Conservation (phyloP, 2,888 invertebrate species). For the Aleiodes testaceus region DNA sequence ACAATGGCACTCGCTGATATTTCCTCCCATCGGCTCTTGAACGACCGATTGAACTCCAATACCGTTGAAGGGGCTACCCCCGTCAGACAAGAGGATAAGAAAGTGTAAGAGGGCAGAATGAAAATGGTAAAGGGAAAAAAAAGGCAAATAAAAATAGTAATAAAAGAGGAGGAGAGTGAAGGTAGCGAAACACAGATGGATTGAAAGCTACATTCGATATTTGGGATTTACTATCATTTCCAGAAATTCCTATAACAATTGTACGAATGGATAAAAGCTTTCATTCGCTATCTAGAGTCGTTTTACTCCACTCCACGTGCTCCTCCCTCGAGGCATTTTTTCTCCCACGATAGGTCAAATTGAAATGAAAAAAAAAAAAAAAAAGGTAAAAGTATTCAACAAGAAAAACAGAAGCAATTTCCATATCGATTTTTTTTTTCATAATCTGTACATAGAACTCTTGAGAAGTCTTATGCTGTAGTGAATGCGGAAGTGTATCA, state of each 20-base stretch:
- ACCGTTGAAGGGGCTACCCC: conserved; percentile 12
- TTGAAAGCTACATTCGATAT: conserved; percentile 31
- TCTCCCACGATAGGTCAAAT: conserved; percentile 10
- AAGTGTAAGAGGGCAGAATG: conserved; percentile 29
- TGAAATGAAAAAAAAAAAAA: conserved; percentile 14
- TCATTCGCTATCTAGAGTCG: conserved; percentile 17
- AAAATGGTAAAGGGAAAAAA: conserved; percentile 14
- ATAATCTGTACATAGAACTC: conserved; percentile 25
- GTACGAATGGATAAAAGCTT: conserved; percentile 15
- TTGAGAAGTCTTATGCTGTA: conserved; percentile 41
- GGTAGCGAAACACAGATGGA: conserved; percentile 3
- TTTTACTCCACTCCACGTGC: conserved; percentile 24
- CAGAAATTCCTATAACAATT: conserved; percentile 31
- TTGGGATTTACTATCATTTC: conserved; percentile 29
- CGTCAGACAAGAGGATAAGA: conserved; percentile 28
- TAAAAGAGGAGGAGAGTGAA: too few relatives aligned
- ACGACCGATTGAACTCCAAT: conserved; percentile 33
- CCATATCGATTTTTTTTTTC: conserved; percentile 40
- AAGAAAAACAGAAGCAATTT: conserved; percentile 24
- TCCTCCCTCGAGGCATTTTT: conserved; percentile 13
- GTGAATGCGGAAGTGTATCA: conserved; percentile 41
- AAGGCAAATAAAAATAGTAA: conserved; percentile 7
- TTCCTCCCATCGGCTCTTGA: conserved; percentile 25
- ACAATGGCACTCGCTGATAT: conserved; percentile 20
- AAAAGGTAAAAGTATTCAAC: not conserved